Evolutionary conservation across 2,113 vertebrate genomes (phyloP).

Genomic region (Syngnathus floridae): DNA sequence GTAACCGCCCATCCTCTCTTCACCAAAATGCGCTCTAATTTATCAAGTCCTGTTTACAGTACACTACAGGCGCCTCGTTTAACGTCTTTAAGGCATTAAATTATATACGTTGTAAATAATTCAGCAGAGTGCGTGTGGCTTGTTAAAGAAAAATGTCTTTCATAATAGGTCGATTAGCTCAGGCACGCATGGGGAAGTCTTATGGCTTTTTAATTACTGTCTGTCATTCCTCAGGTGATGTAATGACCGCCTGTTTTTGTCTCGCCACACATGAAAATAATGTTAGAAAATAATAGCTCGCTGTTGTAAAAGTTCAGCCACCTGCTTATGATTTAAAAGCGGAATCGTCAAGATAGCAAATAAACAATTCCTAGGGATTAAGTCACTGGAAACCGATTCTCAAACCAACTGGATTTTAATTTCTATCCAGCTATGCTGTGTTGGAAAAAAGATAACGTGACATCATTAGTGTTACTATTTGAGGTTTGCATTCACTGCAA

Average conservation of each 20-base stretch:
- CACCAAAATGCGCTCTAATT: not conserved
- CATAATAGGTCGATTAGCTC: not conserved
- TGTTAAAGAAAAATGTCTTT: conserved; percentile 17
- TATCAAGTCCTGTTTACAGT: conserved; percentile 1
- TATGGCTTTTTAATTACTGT: not conserved
- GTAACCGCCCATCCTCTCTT: conserved; percentile 1
- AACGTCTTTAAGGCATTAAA: conserved; percentile 4
- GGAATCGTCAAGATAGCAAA: too few relatives aligned
- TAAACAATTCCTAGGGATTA: too few relatives aligned
- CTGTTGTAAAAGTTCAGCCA: too few relatives aligned
- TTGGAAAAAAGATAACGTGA: conserved; percentile 11
- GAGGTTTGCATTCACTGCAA: conserved; percentile 1
- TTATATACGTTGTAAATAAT: conserved; percentile 22
- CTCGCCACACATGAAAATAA: too few relatives aligned
- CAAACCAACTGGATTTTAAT: too few relatives aligned
- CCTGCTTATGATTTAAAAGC: too few relatives aligned
- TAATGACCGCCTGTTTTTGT: not conserved
- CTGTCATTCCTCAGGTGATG: not conserved
- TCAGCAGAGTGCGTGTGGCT: conserved; percentile 1
- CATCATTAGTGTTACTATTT: conserved; percentile 12
- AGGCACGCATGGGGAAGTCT: not conserved
- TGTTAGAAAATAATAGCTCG: too few relatives aligned
- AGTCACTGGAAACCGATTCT: too few relatives aligned
- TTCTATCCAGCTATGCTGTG: too few relatives aligned
- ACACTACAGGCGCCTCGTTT: conserved; percentile 2